Conservation (phyloP, 2,113 vertebrate species). For the Meles meles region DNA sequence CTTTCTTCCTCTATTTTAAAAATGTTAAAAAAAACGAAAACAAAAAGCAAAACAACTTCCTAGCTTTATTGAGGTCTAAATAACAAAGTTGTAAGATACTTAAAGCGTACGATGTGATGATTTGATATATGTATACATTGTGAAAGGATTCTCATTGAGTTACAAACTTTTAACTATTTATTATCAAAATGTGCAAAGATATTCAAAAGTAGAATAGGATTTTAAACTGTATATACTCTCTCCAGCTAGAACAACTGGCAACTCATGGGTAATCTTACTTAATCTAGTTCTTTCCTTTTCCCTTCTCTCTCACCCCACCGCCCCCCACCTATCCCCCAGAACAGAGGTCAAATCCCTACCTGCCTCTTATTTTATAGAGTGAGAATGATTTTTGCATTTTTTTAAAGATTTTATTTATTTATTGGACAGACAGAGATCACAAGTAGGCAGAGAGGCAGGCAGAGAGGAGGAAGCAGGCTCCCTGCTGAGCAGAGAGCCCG, state of each 20-base stretch:
- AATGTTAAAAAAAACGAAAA: background rate
- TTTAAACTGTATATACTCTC: background rate
- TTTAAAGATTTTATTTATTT: too few relatives aligned
- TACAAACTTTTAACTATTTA: background rate
- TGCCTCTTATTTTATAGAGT: background rate
- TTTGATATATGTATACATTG: background rate
- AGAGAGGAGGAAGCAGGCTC: too few relatives aligned
- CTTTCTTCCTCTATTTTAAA: background rate
- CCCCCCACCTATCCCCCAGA: too few relatives aligned
- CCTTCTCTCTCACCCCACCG: too few relatives aligned
- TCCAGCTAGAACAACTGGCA: background rate
- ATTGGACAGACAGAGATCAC: too few relatives aligned
- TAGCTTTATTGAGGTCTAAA: background rate
- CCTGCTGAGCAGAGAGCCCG: too few relatives aligned
- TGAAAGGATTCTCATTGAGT: background rate
- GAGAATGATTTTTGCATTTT: background rate
- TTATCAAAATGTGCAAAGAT: background rate
- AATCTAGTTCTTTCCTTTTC: background rate
- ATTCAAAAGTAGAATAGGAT: background rate
- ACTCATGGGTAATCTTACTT: background rate
- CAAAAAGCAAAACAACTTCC: too few relatives aligned
- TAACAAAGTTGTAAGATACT: background rate
- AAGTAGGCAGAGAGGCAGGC: too few relatives aligned
- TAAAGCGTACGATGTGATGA: background rate
- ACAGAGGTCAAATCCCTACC: background rate